Evolutionary conservation across 2,113 vertebrate genomes (phyloP).

Genomic region (Gopherus evgoodei): DNA sequence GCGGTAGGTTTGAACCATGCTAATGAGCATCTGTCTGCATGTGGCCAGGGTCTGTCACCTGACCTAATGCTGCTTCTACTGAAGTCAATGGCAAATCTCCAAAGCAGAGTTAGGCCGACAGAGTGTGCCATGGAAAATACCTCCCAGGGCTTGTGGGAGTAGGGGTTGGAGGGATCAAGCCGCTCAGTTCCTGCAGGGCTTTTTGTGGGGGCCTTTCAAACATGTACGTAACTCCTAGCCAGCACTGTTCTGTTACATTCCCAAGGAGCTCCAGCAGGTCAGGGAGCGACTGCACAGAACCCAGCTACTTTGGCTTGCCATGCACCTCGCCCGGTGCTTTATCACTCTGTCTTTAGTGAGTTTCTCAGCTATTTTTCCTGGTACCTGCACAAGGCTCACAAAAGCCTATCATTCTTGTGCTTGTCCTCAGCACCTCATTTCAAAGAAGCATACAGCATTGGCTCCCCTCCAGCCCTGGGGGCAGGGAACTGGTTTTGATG

Average conservation of each 20-base stretch:
- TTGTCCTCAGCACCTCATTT: slow-evolving; percentile 73
- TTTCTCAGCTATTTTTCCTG: slow-evolving; percentile 68
- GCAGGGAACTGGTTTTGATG: slow-evolving; percentile 36
- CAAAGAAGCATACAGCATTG: slow-evolving; percentile 47
- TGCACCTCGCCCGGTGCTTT: slow-evolving; percentile 47
- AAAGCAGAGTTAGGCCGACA: background rate
- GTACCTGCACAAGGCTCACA: slow-evolving; percentile 59
- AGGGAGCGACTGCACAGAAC: slow-evolving; percentile 56
- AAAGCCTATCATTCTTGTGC: slow-evolving; percentile 72
- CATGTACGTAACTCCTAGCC: slow-evolving; percentile 29
- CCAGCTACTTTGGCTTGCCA: slow-evolving; percentile 12
- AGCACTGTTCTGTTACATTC: slow-evolving; percentile 38
- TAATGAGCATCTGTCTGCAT: background rate
- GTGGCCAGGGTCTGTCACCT: background rate
- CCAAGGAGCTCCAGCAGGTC: slow-evolving; percentile 45
- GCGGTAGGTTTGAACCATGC: background rate
- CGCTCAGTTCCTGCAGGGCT: slow-evolving; percentile 12
- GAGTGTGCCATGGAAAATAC: background rate
- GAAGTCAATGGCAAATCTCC: background rate
- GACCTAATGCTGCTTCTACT: background rate
- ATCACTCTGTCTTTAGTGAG: slow-evolving; percentile 72
- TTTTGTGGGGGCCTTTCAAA: slow-evolving; percentile 23
- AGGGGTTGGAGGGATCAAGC: background rate
- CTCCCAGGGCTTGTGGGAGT: background rate
- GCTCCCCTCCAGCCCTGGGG: slow-evolving; percentile 48